phyloP scores from a whole-genome alignment of 2,888 invertebrate species.

The Gordius sp. region DNA sequence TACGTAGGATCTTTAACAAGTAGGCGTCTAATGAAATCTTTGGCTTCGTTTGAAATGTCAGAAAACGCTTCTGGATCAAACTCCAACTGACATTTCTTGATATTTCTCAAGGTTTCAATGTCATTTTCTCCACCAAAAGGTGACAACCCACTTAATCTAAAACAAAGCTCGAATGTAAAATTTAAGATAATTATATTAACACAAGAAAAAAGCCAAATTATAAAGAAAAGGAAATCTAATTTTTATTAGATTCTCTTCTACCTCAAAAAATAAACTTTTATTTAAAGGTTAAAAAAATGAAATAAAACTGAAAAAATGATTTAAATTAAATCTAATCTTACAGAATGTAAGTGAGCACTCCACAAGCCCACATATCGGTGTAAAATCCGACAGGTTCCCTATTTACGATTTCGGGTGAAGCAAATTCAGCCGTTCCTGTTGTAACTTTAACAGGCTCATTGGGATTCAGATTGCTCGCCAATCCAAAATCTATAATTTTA shows the following conservation, averaged over 20 bases:
- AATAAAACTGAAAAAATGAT: conserved; percentile 9
- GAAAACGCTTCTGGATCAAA: conserved; percentile 84
- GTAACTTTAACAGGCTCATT: conserved; percentile 95
- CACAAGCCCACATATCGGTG: conserved; percentile 99
- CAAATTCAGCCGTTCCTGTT: conserved; percentile 95
- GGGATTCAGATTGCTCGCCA: conserved; percentile 86
- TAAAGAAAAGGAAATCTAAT: too few species aligned
- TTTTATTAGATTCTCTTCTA: too few species aligned
- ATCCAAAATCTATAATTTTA: conserved; percentile 95
- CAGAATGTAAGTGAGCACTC: conserved; percentile 89
- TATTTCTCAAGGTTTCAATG: conserved; percentile 85
- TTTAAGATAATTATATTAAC: neutral
- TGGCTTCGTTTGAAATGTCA: conserved; percentile 76
- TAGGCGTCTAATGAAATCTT: conserved; percentile 80
- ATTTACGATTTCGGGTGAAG: conserved; percentile 94
- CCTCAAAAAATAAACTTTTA: conserved; percentile 3
- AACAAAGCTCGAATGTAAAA: neutral
- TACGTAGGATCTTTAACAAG: conserved; percentile 72
- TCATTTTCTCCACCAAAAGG: conserved; percentile 97
- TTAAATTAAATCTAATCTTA: conserved; percentile 36
- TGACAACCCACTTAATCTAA: conserved; percentile 70
- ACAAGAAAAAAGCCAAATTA: too few species aligned
- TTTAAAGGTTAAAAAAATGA: conserved; percentile 4
- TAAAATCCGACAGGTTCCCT: conserved; percentile 96
- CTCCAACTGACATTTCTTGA: conserved; percentile 94